These are phyloP conservation scores for Epinephelus fuscoguttatus DNA, from an alignment of 2,113 vertebrate genomes.

Conservation along the genomic window DNA sequence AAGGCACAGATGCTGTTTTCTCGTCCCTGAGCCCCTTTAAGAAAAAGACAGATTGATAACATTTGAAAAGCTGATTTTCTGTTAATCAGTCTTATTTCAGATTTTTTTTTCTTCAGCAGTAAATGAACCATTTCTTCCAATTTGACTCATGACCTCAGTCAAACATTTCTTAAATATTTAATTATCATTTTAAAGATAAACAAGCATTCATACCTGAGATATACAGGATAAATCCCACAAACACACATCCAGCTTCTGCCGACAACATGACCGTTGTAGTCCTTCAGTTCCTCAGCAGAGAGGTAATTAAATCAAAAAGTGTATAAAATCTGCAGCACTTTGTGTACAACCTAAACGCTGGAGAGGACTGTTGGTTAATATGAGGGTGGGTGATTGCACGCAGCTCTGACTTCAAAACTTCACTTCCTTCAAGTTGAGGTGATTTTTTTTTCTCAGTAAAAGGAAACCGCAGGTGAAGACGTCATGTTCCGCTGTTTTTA, in stretches of 20 bases:
- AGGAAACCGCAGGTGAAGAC: not conserved
- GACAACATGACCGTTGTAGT: slow-evolving; percentile 12
- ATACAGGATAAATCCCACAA: slow-evolving; percentile 18
- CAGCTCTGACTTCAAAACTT: not conserved
- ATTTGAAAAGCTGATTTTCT: not conserved
- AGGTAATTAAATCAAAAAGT: not conserved
- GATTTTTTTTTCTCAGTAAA: not conserved
- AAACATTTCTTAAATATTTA: not conserved
- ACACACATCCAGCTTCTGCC: not conserved
- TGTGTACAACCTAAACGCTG: no score
- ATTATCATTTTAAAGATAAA: not conserved
- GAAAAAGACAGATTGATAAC: not conserved
- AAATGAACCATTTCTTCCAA: no score
- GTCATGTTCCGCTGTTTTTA: not conserved
- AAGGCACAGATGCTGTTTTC: slow-evolving; percentile 20
- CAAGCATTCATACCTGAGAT: slow-evolving; percentile 26
- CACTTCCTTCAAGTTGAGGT: not conserved
- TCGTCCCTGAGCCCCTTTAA: slow-evolving; percentile 27
- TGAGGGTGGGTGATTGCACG: not conserved
- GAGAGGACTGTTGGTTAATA: not conserved
- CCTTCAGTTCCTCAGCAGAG: not conserved
- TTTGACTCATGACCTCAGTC: no score
- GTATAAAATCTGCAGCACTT: not conserved
- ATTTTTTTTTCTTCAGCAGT: no score
- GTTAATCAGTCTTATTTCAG: no score